Conservation (phyloP, 92 coral and sea anemone genomes). For the Palythoa grandiflora region DNA sequence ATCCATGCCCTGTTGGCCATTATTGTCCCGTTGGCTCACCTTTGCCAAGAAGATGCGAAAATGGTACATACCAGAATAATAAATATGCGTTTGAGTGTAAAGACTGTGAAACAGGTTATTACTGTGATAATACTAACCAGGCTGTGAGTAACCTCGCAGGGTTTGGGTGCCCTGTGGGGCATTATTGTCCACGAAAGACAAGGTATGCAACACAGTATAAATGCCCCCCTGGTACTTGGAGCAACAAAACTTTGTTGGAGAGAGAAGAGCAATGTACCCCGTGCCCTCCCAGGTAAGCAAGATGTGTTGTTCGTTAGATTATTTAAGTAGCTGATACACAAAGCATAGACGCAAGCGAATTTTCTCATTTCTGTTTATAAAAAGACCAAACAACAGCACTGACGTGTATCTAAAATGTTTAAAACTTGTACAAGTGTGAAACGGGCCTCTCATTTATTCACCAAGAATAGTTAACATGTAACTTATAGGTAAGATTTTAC, state of each 20-base stretch:
- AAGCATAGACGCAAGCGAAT: too few relatives aligned
- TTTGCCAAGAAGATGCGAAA: constrained; percentile 77
- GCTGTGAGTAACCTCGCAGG: constrained; percentile 75
- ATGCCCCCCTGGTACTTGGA: constrained; percentile 95
- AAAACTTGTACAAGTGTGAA: too few relatives aligned
- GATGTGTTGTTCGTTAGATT: not conserved
- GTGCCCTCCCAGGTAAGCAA: constrained; percentile 89
- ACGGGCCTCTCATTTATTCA: too few relatives aligned
- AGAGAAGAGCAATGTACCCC: constrained; percentile 77
- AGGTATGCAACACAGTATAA: constrained; percentile 85
- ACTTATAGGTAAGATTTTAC: too few relatives aligned
- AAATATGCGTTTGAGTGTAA: constrained; percentile 76
- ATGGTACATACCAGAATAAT: constrained; percentile 89
- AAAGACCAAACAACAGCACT: too few relatives aligned
- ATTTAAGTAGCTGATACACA: not conserved
- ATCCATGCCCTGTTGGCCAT: constrained; percentile 87
- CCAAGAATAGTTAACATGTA: too few relatives aligned
- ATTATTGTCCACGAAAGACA: constrained; percentile 82
- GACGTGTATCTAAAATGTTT: too few relatives aligned
- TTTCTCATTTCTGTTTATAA: too few relatives aligned
- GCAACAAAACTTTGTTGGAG: constrained; percentile 81
- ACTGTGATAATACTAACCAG: constrained; percentile 85
- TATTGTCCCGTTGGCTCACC: constrained; percentile 81
- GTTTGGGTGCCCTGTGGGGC: constrained; percentile 84
- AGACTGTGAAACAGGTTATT: constrained; percentile 83